phyloP scores from a whole-genome alignment of 2,113 vertebrate genomes.

The Mastomys coucha region DNA sequence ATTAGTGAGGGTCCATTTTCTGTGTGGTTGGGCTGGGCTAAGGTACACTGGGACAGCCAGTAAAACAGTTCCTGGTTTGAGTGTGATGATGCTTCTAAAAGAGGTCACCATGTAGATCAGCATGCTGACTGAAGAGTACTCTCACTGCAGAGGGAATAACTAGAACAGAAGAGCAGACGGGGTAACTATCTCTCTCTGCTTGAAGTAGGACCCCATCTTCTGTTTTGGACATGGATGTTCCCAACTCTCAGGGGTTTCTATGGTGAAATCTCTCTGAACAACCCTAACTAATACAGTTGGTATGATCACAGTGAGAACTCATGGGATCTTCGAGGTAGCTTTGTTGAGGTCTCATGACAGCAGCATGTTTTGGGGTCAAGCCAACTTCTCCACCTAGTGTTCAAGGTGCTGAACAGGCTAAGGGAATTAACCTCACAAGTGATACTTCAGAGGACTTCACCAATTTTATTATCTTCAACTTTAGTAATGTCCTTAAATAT shows the following conservation, averaged over 20 bases:
- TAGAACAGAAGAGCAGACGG: background rate
- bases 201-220: background rate
- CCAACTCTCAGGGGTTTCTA: background rate
- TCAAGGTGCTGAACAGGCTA: background rate
- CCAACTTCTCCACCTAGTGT: background rate
- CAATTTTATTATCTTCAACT: background rate
- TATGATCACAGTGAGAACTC: background rate
- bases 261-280: background rate
- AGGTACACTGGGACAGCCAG: background rate
- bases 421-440: background rate
- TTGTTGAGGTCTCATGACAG: background rate
- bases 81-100: background rate
- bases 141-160: background rate
- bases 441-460: background rate
- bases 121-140: background rate
- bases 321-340: background rate
- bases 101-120: background rate
- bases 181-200: background rate
- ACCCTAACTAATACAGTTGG: background rate
- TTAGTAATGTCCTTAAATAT: background rate
- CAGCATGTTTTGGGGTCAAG: background rate
- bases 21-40: background rate
- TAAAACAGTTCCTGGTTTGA: background rate
- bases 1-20: background rate
- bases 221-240: background rate